phyloP scores from a whole-genome alignment of 2,797 vertebrate species.

The Miichthys miiuy region DNA sequence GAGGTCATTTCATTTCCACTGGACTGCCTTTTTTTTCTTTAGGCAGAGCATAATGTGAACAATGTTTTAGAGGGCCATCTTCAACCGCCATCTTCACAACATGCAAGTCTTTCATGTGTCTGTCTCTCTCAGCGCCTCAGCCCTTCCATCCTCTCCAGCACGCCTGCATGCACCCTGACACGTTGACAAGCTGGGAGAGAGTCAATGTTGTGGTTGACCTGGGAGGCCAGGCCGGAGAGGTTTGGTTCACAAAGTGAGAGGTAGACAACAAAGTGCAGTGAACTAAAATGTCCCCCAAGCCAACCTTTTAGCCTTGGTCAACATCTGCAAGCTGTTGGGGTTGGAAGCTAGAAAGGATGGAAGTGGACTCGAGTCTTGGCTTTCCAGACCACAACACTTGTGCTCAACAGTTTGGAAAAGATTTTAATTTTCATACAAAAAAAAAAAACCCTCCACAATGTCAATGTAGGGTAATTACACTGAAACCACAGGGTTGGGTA shows the following conservation, averaged over 20 bases:
- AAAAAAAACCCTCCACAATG: too few species aligned
- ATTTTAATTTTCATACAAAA: too few species aligned
- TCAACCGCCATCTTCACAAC: constrained; percentile 68
- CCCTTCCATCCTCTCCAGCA: constrained; percentile 66
- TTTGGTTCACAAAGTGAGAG: constrained; percentile 73
- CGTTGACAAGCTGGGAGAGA: constrained; percentile 77
- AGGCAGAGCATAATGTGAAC: constrained; percentile 70
- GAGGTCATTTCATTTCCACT: constrained; percentile 71
- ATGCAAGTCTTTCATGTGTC: constrained; percentile 74
- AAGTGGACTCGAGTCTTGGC: constrained; percentile 45
- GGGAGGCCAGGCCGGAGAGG: constrained; percentile 61
- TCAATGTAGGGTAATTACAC: too few species aligned
- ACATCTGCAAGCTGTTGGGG: constrained; percentile 68
- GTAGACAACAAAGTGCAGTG: constrained; percentile 69
- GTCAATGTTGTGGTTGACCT: constrained; percentile 79
- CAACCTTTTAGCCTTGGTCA: constrained; percentile 64
- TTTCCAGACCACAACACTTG: constrained; percentile 36
- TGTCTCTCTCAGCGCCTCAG: constrained; percentile 40
- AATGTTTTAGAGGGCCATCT: constrained; percentile 66
- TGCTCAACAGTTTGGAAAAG: not conserved
- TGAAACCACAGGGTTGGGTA: too few species aligned
- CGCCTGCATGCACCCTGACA: constrained; percentile 78
- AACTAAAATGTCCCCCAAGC: constrained; percentile 65
- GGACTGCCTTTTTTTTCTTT: constrained; percentile 64
- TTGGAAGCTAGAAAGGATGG: constrained; percentile 35